These are phyloP conservation scores for Pachycephus smyrnensis DNA, from an alignment of 2,888 invertebrate genomes.

Conservation along the genomic window DNA sequence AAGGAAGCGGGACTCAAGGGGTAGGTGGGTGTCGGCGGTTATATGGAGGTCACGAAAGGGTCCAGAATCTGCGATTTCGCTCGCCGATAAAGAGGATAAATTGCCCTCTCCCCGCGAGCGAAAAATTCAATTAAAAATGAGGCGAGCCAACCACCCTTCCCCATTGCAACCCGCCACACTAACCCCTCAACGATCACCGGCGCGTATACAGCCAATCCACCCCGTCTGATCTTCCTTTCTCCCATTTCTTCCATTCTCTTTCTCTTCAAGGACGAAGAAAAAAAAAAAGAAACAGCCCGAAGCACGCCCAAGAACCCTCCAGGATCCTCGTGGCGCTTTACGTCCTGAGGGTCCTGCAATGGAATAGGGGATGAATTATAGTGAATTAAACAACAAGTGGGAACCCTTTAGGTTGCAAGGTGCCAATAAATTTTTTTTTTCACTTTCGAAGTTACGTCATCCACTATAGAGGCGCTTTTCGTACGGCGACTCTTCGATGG, in stretches of 20 bases:
- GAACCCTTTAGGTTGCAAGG: background rate
- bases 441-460: background rate
- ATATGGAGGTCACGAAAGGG: background rate
- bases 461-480: background rate
- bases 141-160: constrained; percentile 6
- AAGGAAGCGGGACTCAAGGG: background rate
- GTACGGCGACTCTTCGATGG: background rate
- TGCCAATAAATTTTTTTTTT: background rate
- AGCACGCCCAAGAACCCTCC: background rate
- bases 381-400: background rate
- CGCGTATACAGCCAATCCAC: background rate
- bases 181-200: background rate
- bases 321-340: too few species aligned
- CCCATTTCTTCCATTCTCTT: background rate
- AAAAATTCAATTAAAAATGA: constrained; percentile 51
- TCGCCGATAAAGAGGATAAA: constrained; percentile 41
- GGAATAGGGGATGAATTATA: background rate
- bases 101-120: constrained; percentile 40
- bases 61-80: constrained; percentile 29
- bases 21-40: background rate
- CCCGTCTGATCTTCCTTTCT: background rate
- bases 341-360: background rate
- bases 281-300: background rate
- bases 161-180: background rate
- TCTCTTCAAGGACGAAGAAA: background rate